Evolutionary conservation across 2,888 invertebrate genomes (phyloP), one percentile per base, ranked within the genome.

Genomic region (Agrochola macilenta): DNA sequence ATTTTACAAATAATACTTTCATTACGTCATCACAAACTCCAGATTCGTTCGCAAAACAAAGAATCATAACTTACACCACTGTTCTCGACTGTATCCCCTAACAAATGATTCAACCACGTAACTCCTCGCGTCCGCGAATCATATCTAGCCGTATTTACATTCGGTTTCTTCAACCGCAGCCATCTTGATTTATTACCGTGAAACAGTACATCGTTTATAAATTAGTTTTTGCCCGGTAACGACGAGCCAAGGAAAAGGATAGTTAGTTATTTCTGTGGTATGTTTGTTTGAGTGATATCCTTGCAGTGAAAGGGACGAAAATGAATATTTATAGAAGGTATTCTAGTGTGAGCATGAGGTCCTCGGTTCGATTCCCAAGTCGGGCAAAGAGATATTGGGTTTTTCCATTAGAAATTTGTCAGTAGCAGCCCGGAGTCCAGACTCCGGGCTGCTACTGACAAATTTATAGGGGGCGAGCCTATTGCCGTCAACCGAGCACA

Each of bases 91-190:
- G 81, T 84, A 75, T 43, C 26, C 64, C 4, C 17, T 75, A 84
- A 88, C 89, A 87, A 88, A 89, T 80, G 83, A 82, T 73, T 70
- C 61, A 69, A 57, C 78, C 68, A 81, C 80, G 76, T 76, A 23
- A 79, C 82, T 84, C 89, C 88, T 88, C 68, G 49, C 81, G 88
- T 84, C 79, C 75, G 74, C 84, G 82, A 89, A 79, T 88, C 89
- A 89, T 88, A 88, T 89, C 82, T 84, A 69, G 75, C 64, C 70
- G 76, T 86, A 88, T 89, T 89, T 88, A 86, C 86, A 88, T 89
- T 86, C 66, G 79, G 87, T 86, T 88, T 82, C 86, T 89, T 89
- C 78, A 79, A 82, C 88, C 79, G 79, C 79, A 46, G 66, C 70
- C 86, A 76, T 60, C 52, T 46, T 86, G 80, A 88, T 88, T 89